phyloP scores from a whole-genome alignment of 2,113 vertebrate species.

The Suncus etruscus region DNA sequence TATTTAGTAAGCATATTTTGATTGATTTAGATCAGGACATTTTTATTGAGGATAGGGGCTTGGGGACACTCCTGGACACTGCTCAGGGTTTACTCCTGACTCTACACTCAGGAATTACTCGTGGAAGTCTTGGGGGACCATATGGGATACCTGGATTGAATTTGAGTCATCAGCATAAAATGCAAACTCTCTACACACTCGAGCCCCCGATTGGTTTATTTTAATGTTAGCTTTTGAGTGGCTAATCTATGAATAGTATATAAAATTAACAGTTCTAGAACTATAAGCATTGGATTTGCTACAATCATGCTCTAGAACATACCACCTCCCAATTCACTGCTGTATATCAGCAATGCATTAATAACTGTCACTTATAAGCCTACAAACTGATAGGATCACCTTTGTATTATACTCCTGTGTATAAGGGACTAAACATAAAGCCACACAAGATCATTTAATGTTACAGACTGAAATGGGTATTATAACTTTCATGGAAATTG shows the following conservation, averaged over 20 bases:
- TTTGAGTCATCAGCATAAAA: too few species aligned
- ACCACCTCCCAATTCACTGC: background rate
- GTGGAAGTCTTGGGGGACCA: too few species aligned
- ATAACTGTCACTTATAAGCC: background rate
- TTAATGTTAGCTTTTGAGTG: constrained; percentile 30
- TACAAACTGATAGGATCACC: background rate
- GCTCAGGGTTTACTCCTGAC: too few species aligned
- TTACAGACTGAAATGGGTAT: background rate
- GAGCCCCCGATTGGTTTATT: background rate
- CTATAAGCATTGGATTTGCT: constrained; percentile 28
- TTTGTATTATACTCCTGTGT: background rate
- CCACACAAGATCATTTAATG: background rate
- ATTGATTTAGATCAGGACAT: background rate
- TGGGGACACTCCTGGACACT: too few species aligned
- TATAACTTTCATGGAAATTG: background rate
- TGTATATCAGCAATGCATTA: constrained; percentile 16
- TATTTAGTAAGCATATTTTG: background rate
- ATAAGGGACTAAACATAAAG: background rate
- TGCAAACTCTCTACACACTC: background rate
- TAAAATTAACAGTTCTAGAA: background rate
- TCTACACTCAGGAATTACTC: too few species aligned
- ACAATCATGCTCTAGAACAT: constrained; percentile 17
- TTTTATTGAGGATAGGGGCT: too few species aligned
- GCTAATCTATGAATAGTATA: background rate
- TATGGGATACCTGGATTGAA: too few species aligned